These are phyloP conservation scores for Chaetogeoica ovagalla DNA, from an alignment of 2,888 invertebrate genomes.

Conservation along the genomic window DNA sequence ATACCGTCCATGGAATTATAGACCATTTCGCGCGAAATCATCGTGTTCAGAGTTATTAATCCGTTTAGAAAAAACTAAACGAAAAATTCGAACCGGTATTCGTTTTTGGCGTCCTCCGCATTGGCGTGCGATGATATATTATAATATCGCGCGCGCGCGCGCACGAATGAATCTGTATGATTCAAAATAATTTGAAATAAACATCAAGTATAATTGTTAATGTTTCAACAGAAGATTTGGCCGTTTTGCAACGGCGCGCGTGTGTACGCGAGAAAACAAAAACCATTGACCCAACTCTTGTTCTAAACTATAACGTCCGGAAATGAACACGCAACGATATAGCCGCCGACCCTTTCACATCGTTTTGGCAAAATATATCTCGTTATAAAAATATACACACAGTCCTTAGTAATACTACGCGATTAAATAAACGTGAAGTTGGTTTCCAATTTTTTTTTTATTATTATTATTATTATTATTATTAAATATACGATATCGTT, in stretches of 20 bases:
- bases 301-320: background rate
- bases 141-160: too few relatives aligned
- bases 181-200: background rate
- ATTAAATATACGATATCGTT: too few relatives aligned
- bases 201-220: background rate
- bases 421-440: background rate
- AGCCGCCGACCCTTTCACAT: background rate
- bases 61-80: constrained; percentile 11
- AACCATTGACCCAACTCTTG: background rate
- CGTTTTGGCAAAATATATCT: constrained; percentile 1
- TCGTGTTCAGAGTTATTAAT: constrained; percentile 15
- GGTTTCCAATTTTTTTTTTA: too few relatives aligned
- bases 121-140: constrained; percentile 13
- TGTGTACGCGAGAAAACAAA: background rate
- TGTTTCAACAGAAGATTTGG: constrained; percentile 6
- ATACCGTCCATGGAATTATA: constrained; percentile 20
- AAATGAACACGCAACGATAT: background rate
- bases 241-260: background rate
- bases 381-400: background rate
- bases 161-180: constrained; percentile 20
- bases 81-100: constrained; percentile 25
- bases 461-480: too few relatives aligned
- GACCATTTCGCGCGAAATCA: constrained; percentile 22
- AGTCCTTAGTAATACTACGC: background rate
- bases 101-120: constrained; percentile 11